Evolutionary conservation across 2,797 vertebrate genomes (phyloP).

Genomic region (Halcyon badia): DNA sequence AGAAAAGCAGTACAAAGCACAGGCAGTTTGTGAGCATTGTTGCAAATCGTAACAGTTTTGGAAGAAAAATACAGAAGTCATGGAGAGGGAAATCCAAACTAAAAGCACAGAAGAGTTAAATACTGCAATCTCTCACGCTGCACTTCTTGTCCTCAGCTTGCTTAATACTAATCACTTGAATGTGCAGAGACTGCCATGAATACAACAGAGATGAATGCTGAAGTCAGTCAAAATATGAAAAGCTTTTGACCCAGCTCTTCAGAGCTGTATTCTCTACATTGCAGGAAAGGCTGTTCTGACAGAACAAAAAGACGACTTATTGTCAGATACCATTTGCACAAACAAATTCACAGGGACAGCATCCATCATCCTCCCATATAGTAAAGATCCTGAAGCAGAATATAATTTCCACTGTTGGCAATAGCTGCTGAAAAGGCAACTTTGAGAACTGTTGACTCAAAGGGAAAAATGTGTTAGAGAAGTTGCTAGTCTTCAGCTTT

Average conservation of each 20-base stretch:
- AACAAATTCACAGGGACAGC: not conserved
- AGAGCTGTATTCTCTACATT: not conserved
- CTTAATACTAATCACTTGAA: not conserved
- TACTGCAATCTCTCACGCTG: not conserved
- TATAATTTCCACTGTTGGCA: not conserved
- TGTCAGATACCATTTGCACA: not conserved
- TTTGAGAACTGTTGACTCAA: conserved; percentile 25
- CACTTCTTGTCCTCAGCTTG: not conserved
- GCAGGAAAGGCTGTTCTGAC: not conserved
- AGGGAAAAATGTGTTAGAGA: not conserved
- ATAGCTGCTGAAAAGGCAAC: conserved; percentile 6
- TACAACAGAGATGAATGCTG: not conserved
- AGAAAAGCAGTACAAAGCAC: conserved; percentile 67
- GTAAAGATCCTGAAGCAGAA: not conserved
- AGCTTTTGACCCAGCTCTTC: not conserved
- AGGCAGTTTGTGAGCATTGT: not conserved
- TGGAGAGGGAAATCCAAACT: not conserved
- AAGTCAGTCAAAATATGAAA: not conserved
- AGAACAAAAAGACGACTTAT: not conserved
- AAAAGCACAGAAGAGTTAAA: not conserved
- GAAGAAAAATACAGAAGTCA: not conserved
- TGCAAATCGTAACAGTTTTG: not conserved
- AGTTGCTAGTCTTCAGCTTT: conserved; percentile 6
- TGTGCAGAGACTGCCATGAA: not conserved
- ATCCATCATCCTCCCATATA: not conserved